phyloP scores from a whole-genome alignment of 2,113 vertebrate genomes.

The Megaleporinus macrocephalus region DNA sequence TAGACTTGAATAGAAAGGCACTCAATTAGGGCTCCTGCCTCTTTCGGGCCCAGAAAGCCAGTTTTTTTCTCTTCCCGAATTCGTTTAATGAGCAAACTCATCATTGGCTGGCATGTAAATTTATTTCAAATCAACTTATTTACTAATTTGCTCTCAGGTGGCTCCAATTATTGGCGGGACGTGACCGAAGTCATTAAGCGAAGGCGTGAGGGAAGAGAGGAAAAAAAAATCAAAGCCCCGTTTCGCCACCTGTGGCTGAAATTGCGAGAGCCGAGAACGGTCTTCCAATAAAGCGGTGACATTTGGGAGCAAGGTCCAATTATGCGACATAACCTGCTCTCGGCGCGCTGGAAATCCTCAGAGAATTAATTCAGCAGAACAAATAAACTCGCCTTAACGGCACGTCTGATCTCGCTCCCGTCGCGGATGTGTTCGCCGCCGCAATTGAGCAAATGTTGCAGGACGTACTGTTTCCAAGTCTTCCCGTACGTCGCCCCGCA shows the following conservation, averaged over 20 bases:
- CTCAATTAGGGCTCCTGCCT: neutral
- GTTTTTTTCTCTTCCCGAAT: neutral
- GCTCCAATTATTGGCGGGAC: slow-evolving; percentile 12
- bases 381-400: slow-evolving; percentile 4
- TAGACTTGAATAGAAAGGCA: neutral
- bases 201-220: neutral
- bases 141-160: slow-evolving; percentile 23
- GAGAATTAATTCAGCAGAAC: slow-evolving; percentile 16
- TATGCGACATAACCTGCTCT: neutral
- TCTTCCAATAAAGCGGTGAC: slow-evolving; percentile 28
- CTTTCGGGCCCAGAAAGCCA: neutral
- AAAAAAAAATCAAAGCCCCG: neutral
- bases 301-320: slow-evolving; percentile 20
- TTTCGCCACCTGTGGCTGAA: neutral
- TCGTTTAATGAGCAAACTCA: neutral
- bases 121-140: neutral
- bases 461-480: neutral
- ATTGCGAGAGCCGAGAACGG: neutral
- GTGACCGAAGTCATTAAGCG: slow-evolving; percentile 8
- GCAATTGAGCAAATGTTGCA: neutral
- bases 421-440: neutral
- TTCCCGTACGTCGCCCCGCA: too few species aligned
- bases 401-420: neutral
- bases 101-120: neutral
- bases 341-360: neutral